Conservation (phyloP, 2,888 invertebrate genomes). For the Bembecia ichneumoniformis region DNA sequence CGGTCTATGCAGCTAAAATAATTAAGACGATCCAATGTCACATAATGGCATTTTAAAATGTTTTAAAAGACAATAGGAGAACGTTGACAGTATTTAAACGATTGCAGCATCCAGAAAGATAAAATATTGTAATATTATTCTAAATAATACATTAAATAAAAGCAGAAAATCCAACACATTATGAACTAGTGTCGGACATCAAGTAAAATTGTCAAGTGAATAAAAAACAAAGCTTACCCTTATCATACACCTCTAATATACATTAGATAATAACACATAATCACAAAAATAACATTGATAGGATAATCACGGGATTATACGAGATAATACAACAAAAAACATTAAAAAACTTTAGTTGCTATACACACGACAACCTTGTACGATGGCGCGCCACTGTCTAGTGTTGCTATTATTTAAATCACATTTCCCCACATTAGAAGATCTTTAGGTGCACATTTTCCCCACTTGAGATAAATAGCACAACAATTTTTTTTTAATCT, state of each 20-base stretch:
- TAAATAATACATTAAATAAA: slow-evolving; percentile 15
- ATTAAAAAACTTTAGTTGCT: slow-evolving; percentile 55
- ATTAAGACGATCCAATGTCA: neutral
- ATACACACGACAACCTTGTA: slow-evolving; percentile 30
- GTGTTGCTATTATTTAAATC: slow-evolving; percentile 36
- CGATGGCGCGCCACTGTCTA: slow-evolving; percentile 48
- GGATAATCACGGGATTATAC: slow-evolving; percentile 30
- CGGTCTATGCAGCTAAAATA: neutral
- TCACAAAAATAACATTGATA: slow-evolving; percentile 48
- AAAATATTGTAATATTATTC: slow-evolving; percentile 12
- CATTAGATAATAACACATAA: slow-evolving; percentile 60
- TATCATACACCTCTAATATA: slow-evolving; percentile 54
- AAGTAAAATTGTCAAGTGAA: slow-evolving; percentile 14
- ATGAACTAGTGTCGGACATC: slow-evolving; percentile 30
- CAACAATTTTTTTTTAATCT: neutral
- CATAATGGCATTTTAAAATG: neutral
- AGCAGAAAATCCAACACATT: slow-evolving; percentile 21
- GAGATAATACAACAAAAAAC: slow-evolving; percentile 44
- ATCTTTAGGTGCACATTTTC: neutral
- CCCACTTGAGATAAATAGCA: too few relatives aligned
- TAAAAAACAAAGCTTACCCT: slow-evolving; percentile 53
- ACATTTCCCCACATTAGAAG: slow-evolving; percentile 10
- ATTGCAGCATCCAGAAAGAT: neutral
- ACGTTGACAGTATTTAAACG: neutral
- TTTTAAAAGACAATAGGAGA: neutral